A percentile compares a stretch with the other conserved stretches of the same genome.
These are phyloP conservation scores for Gasteruption jaculator DNA, from an alignment of 2,888 invertebrate species.

Conservation along the genomic window DNA sequence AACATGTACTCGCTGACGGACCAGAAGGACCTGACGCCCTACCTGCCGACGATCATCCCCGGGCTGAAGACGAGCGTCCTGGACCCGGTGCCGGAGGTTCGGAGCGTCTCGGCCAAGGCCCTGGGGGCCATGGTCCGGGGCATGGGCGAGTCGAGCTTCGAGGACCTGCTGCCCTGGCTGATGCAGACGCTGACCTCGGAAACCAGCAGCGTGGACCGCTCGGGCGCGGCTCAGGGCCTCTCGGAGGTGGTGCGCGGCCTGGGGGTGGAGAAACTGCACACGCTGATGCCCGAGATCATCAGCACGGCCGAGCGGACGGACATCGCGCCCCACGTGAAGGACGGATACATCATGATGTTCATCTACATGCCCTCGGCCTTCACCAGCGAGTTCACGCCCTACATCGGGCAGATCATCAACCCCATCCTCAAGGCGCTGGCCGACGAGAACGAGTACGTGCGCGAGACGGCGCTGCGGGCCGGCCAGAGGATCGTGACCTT, in stretches of 20 bases:
- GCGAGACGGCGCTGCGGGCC: slow-evolving; percentile 94
- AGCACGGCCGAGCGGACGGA: slow-evolving; percentile 88
- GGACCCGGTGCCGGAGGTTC: slow-evolving; percentile 96
- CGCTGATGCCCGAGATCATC: slow-evolving; percentile 96
- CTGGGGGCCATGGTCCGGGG: slow-evolving; percentile 97
- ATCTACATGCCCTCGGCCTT: slow-evolving; percentile 99
- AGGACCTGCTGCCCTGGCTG: slow-evolving; percentile 95
- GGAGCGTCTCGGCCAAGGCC: slow-evolving; percentile 93
- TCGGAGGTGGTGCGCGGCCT: slow-evolving; percentile 96
- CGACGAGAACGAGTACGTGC: slow-evolving; percentile 97
- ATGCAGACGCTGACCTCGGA: slow-evolving; percentile 97
- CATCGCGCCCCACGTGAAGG: slow-evolving; percentile 94
- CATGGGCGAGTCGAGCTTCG: slow-evolving; percentile 94
- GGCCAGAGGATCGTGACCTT: slow-evolving; percentile 95
- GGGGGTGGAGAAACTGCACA: slow-evolving; percentile 90
- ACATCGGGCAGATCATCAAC: slow-evolving; percentile 94
- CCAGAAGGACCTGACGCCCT: slow-evolving; percentile 96
- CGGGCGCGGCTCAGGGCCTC: slow-evolving; percentile 95
- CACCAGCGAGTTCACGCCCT: slow-evolving; percentile 90
- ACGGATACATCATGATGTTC: slow-evolving; percentile 99
- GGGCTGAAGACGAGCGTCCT: slow-evolving; percentile 92
- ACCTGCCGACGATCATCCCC: slow-evolving; percentile 93
- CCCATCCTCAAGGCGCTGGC: slow-evolving; percentile 96
- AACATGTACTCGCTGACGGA: slow-evolving; percentile 99
- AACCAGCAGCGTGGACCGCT: slow-evolving; percentile 89